Evolutionary conservation across 2,888 invertebrate species (phyloP).

Genomic region (Xiphydria camelus): DNA sequence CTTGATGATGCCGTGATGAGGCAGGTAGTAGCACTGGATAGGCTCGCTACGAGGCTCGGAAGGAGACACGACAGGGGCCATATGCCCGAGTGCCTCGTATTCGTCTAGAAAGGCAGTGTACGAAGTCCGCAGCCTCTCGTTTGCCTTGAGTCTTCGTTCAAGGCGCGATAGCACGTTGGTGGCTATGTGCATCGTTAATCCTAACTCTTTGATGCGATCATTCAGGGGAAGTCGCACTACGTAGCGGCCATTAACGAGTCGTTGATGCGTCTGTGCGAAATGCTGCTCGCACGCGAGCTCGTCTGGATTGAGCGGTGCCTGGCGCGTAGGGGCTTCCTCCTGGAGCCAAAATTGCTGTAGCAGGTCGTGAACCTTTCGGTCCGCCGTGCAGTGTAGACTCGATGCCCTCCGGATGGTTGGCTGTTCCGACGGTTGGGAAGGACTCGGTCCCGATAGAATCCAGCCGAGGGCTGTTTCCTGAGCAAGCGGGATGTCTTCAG

Average conservation of each 20-base stretch:
- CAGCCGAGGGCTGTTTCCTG: no score
- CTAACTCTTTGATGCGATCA: background rate
- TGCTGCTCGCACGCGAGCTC: slow-evolving; percentile 11
- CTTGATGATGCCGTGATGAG: slow-evolving; percentile 5
- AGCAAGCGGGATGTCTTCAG: no score
- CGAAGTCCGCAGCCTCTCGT: slow-evolving; percentile 3
- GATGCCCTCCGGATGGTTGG: no score
- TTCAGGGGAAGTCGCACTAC: slow-evolving; percentile 14
- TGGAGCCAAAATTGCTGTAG: slow-evolving; percentile 11
- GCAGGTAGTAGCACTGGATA: slow-evolving; percentile 4
- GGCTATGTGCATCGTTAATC: slow-evolving; percentile 5
- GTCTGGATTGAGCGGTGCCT: slow-evolving; percentile 3
- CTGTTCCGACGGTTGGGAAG: no score
- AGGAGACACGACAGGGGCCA: slow-evolving; percentile 6
- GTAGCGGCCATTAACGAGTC: slow-evolving; percentile 11
- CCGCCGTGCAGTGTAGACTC: slow-evolving; percentile 13
- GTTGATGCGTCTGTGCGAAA: slow-evolving; percentile 8
- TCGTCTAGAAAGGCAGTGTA: slow-evolving; percentile 14
- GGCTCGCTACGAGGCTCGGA: background rate
- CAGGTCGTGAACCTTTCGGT: slow-evolving; percentile 11
- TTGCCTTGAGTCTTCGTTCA: slow-evolving; percentile 2
- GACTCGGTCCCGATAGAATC: no score
- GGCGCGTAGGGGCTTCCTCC: slow-evolving; percentile 3
- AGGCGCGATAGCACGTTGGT: slow-evolving; percentile 8
- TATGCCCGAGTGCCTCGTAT: slow-evolving; percentile 14